Evolutionary conservation across 2,113 vertebrate genomes (phyloP), one percentile per base, ranked within the genome.

Genomic region (Ginglymostoma cirratum): DNA sequence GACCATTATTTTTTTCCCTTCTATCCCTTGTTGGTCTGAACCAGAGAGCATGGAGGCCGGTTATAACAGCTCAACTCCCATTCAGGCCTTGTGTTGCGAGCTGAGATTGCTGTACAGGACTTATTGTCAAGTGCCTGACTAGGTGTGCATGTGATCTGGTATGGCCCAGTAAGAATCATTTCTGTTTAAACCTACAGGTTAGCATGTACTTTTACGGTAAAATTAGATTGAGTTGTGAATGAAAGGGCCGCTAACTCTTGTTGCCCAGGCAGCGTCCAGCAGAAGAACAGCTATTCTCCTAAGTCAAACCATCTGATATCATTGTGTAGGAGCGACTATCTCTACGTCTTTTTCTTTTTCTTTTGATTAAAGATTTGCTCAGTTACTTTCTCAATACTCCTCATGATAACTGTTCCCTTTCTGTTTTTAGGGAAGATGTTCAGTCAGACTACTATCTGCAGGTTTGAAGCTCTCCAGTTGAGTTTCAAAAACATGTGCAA

Each of bases 401-500:
- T 17, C 7, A 17, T 45, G 38, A 83, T 8, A 19, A 23, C 66
- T 5, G 23, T 19, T 30, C 5, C 30, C 67, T 78, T 42, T 94
- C 19, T 94, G 2, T 12, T 0, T 42, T 7, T 76, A 98, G 98
- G 98, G 24, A 98, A 98, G 96, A 98, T 98, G 97, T 98, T 98
- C 97, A 98, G 98, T 96, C 98, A 98, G 97, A 98, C 98, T 0
- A 98, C 98, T 0, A 98, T 98, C 96, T 98, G 98, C 85, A 97
- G 98, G 17, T 98, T 98, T 27, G 98, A 98, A 96, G 98, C 98
- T 3, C 97, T 98, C 38, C 98, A 98, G 96, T 96, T 98, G 69
- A 98, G 98, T 96, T 98, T 98, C 95, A 98, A 98, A 96, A 98
- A 98, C 97, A 98, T 98, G 98, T 98, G 98, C 97, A 98, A 98